Percentiles rank a stretch among this genome's conserved stretches.
These are phyloP conservation scores for Gryllus longicercus DNA, from an alignment of 2,888 invertebrate genomes.

Conservation along the genomic window DNA sequence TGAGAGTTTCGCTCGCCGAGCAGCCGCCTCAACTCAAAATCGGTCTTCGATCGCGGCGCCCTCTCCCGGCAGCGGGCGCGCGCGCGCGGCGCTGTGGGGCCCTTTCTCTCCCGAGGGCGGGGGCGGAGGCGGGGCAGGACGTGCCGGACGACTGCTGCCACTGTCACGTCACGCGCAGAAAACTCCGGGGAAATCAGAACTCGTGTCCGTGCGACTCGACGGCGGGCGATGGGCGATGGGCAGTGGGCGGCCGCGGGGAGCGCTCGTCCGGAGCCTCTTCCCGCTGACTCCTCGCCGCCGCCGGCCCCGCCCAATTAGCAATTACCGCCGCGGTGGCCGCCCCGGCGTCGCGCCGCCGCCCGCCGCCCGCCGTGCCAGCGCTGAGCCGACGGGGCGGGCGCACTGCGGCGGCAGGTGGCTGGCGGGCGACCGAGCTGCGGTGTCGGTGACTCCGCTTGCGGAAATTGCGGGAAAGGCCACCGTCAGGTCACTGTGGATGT, in stretches of 20 bases:
- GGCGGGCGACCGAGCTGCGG: not conserved
- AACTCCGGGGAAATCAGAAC: conserved; percentile 1
- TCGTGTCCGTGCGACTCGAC: not conserved
- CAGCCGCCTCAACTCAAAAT: no score
- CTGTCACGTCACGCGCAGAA: not conserved
- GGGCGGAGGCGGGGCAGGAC: not conserved
- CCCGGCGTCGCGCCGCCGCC: no score
- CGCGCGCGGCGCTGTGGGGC: no score
- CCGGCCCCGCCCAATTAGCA: no score
- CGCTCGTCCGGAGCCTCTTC: not conserved
- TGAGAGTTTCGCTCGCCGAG: no score
- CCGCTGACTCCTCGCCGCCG: not conserved
- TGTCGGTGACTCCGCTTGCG: not conserved
- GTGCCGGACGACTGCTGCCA: not conserved
- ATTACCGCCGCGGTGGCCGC: no score
- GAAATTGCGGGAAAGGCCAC: not conserved
- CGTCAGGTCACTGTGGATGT: not conserved
- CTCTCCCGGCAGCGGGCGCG: no score
- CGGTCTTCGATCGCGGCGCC: no score
- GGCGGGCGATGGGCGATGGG: not conserved
- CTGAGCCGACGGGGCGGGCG: not conserved
- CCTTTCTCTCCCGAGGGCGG: not conserved
- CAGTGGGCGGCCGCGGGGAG: not conserved
- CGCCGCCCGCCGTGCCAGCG: not conserved
- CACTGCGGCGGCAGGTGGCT: not conserved